A percentile compares a stretch with the other conserved stretches of the same genome.
These are phyloP conservation scores for Epizoanthus fatuus DNA, from an alignment of 92 coral and sea anemone genomes.

Conservation along the genomic window DNA sequence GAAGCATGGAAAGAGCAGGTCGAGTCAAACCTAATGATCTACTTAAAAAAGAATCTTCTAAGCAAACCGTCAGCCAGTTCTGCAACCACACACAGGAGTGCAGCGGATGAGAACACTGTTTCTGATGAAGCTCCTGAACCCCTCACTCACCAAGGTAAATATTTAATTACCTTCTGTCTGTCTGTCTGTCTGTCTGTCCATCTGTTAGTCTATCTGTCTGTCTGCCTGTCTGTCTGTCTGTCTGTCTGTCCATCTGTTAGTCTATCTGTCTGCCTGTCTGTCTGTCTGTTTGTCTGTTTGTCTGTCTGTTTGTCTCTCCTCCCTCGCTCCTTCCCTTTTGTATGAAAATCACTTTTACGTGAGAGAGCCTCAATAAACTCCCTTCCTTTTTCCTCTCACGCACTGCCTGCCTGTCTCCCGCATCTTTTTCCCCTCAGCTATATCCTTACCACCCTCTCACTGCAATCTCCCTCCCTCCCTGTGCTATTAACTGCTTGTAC, in stretches of 20 bases:
- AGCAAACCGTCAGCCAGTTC: slow-evolving; percentile 85
- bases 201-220: not conserved
- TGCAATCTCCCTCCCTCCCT: too few species aligned
- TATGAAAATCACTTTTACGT: too few species aligned
- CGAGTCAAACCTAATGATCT: slow-evolving; percentile 92
- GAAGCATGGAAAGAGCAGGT: slow-evolving; percentile 98
- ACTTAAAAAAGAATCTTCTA: slow-evolving; percentile 93
- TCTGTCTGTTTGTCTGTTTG: not conserved
- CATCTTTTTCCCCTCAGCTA: too few species aligned
- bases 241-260: too few species aligned
- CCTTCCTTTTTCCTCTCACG: too few species aligned
- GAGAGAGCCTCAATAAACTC: too few species aligned
- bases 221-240: not conserved
- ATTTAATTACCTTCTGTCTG: not conserved
- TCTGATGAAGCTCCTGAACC: slow-evolving; percentile 79
- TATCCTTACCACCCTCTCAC: too few species aligned
- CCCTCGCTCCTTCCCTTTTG: not conserved
- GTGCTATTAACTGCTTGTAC: too few species aligned
- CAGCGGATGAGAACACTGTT: slow-evolving; percentile 74
- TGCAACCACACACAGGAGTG: slow-evolving; percentile 91
- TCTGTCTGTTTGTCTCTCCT: not conserved
- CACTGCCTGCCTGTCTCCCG: too few species aligned
- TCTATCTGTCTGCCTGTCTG: too few species aligned
- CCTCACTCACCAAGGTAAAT: slow-evolving; percentile 30
- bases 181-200: not conserved